A percentile compares a stretch with the other conserved stretches of the same genome.
These are phyloP conservation scores for Hylomyscus alleni DNA, from an alignment of 2,797 vertebrate genomes.

Conservation along the genomic window DNA sequence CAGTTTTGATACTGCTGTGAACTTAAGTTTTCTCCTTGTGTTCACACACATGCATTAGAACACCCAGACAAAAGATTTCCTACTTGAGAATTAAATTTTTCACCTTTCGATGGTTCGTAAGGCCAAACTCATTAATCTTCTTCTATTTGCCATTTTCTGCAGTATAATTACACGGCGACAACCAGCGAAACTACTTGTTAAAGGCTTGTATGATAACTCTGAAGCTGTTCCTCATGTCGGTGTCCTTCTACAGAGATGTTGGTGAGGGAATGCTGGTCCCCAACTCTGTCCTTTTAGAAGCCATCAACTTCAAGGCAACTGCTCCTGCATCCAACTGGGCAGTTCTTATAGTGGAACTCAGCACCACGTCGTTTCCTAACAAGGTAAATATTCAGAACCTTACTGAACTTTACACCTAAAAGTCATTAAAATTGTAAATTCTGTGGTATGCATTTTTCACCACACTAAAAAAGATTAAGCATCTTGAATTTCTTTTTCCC, in stretches of 20 bases:
- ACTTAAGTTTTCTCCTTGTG: constrained; percentile 53
- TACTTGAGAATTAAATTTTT: constrained; percentile 79
- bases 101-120: constrained; percentile 64
- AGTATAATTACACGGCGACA: constrained; percentile 48
- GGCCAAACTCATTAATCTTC: constrained; percentile 76
- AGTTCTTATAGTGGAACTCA: constrained; percentile 85
- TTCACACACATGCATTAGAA: constrained; percentile 49
- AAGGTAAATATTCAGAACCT: neutral
- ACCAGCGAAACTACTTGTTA: constrained; percentile 56
- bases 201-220: constrained; percentile 15
- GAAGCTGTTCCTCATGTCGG: neutral
- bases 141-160: constrained; percentile 68
- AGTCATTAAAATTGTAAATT: constrained; percentile 27
- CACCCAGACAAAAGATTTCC: constrained; percentile 67
- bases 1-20: constrained; percentile 23
- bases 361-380: neutral
- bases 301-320: constrained; percentile 81
- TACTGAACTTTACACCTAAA: constrained; percentile 20
- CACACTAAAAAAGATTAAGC: constrained; percentile 81
- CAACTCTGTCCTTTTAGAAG: constrained; percentile 52
- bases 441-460: constrained; percentile 35
- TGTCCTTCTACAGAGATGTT: constrained; percentile 34
- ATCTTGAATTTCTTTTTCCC: neutral
- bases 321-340: constrained; percentile 80
- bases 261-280: neutral